These are phyloP conservation scores for Itoplectis maculator DNA, from an alignment of 2,888 invertebrate species.

Conservation along the genomic window DNA sequence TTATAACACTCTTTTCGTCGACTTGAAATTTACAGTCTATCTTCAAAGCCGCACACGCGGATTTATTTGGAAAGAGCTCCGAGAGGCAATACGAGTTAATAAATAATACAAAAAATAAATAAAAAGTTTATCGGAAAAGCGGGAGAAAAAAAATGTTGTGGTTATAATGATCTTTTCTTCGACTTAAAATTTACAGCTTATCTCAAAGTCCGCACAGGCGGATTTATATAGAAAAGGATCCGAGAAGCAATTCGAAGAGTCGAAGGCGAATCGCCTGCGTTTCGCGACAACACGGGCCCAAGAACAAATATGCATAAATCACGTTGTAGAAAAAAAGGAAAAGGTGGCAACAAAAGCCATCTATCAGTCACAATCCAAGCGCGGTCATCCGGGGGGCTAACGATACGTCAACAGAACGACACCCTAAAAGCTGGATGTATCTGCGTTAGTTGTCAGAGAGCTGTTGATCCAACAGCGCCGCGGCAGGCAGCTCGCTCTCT, in stretches of 20 bases:
- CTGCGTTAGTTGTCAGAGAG: slow-evolving; percentile 46
- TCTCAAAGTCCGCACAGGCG: too few species aligned
- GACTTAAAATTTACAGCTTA: too few species aligned
- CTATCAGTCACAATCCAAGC: neutral
- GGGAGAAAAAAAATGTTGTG: neutral
- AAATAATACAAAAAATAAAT: too few species aligned
- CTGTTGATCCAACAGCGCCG: slow-evolving; percentile 4
- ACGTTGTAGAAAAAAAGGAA: neutral
- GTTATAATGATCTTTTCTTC: neutral
- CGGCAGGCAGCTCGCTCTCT: slow-evolving; percentile 13
- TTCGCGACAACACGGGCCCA: neutral
- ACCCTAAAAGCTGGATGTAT: slow-evolving; percentile 1
- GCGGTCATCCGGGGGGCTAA: neutral
- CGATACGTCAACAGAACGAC: slow-evolving; percentile 11
- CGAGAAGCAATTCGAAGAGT: too few species aligned
- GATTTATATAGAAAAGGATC: too few species aligned
- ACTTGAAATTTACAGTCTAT: too few species aligned
- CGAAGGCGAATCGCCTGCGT: too few species aligned
- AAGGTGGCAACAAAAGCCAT: neutral
- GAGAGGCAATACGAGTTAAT: too few species aligned
- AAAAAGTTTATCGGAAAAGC: neutral
- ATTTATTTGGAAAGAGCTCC: too few species aligned
- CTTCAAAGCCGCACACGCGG: too few species aligned
- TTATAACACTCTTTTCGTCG: neutral
- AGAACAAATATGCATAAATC: slow-evolving; percentile 1